Conservation (phyloP, 35 echinoderm and acorn worm species). For the Lytechinus variegatus region DNA sequence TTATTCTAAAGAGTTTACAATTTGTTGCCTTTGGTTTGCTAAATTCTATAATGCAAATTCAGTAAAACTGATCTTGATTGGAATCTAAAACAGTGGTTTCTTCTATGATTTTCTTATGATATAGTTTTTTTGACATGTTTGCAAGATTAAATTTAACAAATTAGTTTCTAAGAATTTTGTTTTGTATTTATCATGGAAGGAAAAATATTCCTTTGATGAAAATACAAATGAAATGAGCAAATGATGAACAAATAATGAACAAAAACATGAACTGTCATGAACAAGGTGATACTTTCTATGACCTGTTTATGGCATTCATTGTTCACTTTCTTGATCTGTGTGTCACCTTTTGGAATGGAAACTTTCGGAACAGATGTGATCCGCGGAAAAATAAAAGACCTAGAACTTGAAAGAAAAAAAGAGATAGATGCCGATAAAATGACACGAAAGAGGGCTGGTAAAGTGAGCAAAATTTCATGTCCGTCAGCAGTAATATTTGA, state of each 20-base stretch:
- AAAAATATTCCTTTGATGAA: too few species aligned
- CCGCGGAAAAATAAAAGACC: not conserved
- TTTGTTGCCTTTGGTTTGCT: not conserved
- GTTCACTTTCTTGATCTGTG: not conserved
- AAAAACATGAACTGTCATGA: not conserved
- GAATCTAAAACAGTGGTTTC: too few species aligned
- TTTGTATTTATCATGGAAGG: too few species aligned
- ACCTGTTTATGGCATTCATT: not conserved
- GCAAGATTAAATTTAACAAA: too few species aligned
- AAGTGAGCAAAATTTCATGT: slow-evolving; percentile 47
- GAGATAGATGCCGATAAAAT: not conserved
- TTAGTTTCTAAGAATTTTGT: too few species aligned
- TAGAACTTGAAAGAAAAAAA: slow-evolving; percentile 7
- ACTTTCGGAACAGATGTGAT: slow-evolving; percentile 21
- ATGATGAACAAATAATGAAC: not conserved
- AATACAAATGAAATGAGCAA: not conserved
- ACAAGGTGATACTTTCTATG: not conserved
- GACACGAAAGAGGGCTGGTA: not conserved
- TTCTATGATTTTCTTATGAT: too few species aligned
- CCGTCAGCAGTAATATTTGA: slow-evolving; percentile 47
- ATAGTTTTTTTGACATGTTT: too few species aligned
- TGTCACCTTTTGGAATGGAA: slow-evolving; percentile 18
- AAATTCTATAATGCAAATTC: not conserved
- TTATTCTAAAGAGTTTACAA: not conserved
- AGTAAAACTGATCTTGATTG: too few species aligned